Conservation (phyloP, 2,888 invertebrate genomes). For the Rhopalosiphum nymphaeae region DNA sequence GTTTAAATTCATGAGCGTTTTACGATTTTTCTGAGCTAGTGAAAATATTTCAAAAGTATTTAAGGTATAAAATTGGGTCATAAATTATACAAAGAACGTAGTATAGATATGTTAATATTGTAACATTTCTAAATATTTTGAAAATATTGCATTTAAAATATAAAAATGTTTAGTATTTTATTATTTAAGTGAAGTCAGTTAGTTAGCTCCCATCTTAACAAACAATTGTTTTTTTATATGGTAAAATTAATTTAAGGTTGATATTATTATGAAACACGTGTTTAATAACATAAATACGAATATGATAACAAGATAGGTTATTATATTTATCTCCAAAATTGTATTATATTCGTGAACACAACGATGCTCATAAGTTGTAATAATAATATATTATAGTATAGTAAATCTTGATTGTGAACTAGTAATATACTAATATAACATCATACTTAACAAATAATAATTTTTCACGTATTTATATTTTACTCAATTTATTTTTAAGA, state of each 20-base stretch:
- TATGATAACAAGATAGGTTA: not conserved
- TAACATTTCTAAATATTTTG: not conserved
- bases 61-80: not conserved
- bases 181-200: not conserved
- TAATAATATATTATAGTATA: not conserved
- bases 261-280: not conserved
- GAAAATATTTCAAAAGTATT: not conserved
- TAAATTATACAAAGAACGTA: not conserved
- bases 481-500: not conserved
- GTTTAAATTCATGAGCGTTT: no score
- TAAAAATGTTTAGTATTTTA: not conserved
- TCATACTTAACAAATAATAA: slow-evolving; percentile 16
- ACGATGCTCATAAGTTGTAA: not conserved
- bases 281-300: not conserved
- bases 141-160: not conserved
- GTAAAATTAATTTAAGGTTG: not conserved
- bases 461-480: not conserved
- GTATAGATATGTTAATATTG: not conserved
- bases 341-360: not conserved
- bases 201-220: no score
- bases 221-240: not conserved
- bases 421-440: not conserved
- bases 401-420: not conserved
- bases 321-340: not conserved
- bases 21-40: not conserved